Conservation (phyloP, 2,797 vertebrate species). For the Helicolenus hilgendorfi region DNA sequence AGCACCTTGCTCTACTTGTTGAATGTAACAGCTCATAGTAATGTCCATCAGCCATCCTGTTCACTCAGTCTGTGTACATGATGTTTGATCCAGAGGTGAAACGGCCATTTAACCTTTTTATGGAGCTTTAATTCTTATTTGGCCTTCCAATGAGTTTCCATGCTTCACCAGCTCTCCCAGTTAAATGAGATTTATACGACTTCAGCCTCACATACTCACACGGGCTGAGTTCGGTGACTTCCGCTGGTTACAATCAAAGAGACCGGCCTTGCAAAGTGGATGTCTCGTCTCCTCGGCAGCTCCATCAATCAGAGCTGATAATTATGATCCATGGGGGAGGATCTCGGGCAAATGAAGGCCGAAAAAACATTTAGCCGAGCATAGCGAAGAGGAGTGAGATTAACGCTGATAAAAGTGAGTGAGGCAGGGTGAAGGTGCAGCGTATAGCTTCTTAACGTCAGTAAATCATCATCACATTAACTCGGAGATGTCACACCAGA, state of each 20-base stretch:
- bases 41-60: background rate
- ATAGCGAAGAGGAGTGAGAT: conserved; percentile 9
- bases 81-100: conserved; percentile 1
- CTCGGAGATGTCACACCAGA: background rate
- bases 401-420: conserved; percentile 4
- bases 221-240: background rate
- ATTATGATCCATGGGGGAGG: conserved; percentile 39
- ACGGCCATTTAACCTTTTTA: conserved; percentile 43
- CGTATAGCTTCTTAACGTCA: background rate
- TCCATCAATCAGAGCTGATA: conserved; percentile 51
- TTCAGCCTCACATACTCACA: background rate
- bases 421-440: background rate
- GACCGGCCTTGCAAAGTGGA: conserved; percentile 10
- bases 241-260: background rate
- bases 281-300: background rate
- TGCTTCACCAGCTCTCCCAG: background rate
- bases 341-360: conserved; percentile 39
- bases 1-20: background rate
- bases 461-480: conserved; percentile 9
- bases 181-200: conserved; percentile 24
- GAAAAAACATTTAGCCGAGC: conserved; percentile 35
- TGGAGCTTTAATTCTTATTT: conserved; percentile 26
- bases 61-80: background rate
- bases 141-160: background rate
- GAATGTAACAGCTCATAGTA: background rate